Evolutionary conservation across 2,888 invertebrate species (phyloP), one percentile per base, ranked within the genome.

Genomic region (Dicyrtomina minuta): DNA sequence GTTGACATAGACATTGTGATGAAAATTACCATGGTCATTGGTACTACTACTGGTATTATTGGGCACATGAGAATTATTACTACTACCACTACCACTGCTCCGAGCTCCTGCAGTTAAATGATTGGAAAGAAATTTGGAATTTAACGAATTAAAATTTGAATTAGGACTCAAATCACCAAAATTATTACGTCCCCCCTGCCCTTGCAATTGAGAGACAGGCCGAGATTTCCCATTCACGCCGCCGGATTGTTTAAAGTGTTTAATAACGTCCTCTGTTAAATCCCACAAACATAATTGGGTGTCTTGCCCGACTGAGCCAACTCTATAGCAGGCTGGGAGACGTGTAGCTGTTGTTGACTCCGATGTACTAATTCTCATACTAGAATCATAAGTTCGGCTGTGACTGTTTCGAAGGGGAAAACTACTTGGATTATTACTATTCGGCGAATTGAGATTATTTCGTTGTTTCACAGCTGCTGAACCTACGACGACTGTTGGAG

Each of bases 241-340:
- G n/a, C n/a, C n/a, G n/a, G n/a, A n/a, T n/a, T n/a, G n/a, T n/a
- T n/a, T n/a, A n/a, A n/a, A n/a, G 41, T 66, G 66, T 78, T 89
- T 85, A 68, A 99, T 83, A 70, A 96, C 89, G 81, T 99, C 98
- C 81, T 97, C 96, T 15, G 96, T 97, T 71, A 99, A 88, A 82
- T 99, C 99, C 99, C 99, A 99, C 75, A 99, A 85, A 83, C 98
- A 98, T 76, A 99, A 84, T 82, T 96, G 94, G 53, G 98, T 98
- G 84, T 99, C 99, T 82, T 99, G 97, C 41, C 97, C 95, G 1
- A 97, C 96, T 74, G 95, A 95, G 39, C 96, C 96, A 74, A 97
- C 85, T 75, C 94, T 85, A 82, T 93, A 93, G 80, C 90, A 90
- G 27, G 89, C 79, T 20, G 79, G 76, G 58, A 76, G 72, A 71